phyloP scores from a whole-genome alignment of 1,140 invertebrate species.

The Hetaerina americana region DNA sequence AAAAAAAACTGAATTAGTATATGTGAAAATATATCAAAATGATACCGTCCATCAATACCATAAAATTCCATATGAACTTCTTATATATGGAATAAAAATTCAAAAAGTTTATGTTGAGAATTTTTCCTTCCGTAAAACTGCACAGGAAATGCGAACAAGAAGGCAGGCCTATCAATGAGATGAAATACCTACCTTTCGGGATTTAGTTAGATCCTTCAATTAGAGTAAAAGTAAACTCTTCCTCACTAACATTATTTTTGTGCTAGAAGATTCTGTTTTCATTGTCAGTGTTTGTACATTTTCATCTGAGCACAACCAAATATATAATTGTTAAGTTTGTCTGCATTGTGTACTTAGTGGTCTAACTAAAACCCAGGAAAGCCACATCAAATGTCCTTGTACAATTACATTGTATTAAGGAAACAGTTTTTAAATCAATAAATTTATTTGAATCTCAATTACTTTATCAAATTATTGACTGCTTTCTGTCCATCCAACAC shows the following conservation, averaged over 20 bases:
- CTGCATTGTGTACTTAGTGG: neutral
- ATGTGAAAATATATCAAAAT: slow-evolving; percentile 6
- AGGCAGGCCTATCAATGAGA: neutral
- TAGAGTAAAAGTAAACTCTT: neutral
- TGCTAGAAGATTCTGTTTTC: neutral
- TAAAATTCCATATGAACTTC: neutral
- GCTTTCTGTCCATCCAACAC: no score
- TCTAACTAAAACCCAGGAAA: slow-evolving; percentile 5
- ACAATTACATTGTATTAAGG: neutral
- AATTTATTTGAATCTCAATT: neutral
- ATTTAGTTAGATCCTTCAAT: neutral
- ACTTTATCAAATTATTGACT: no score
- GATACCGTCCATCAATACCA: slow-evolving; percentile 4
- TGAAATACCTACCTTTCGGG: neutral
- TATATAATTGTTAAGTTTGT: slow-evolving; percentile 3
- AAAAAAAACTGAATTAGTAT: neutral
- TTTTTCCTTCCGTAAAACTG: neutral
- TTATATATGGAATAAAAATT: neutral
- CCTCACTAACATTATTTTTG: neutral
- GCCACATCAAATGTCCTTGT: slow-evolving; percentile 1
- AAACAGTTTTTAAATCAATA: neutral
- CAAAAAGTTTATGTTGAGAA: neutral
- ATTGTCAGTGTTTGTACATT: neutral
- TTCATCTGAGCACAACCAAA: neutral
- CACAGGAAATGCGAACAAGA: neutral